phyloP scores from a whole-genome alignment of 2,888 invertebrate genomes.

The Diarsia rubi region DNA sequence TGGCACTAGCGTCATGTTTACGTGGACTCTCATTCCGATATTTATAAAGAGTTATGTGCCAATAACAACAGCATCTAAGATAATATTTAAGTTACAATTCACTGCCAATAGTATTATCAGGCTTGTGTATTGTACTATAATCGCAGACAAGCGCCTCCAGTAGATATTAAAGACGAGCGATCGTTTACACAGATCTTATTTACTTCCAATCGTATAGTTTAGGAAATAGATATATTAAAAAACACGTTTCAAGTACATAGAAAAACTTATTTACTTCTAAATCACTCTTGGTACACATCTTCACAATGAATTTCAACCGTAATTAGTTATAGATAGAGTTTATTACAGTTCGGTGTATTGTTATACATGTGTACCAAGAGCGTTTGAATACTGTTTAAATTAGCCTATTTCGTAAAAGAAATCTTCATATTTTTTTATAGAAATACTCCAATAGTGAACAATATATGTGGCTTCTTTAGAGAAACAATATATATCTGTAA shows the following conservation, averaged over 20 bases:
- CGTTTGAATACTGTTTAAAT: constrained; percentile 7
- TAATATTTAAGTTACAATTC: constrained; percentile 58
- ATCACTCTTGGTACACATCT: neutral
- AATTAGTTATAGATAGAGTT: neutral
- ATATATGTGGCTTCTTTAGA: constrained; percentile 29
- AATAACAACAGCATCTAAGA: constrained; percentile 46
- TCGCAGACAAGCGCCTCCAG: constrained; percentile 52
- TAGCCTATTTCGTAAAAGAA: constrained; percentile 22
- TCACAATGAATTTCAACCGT: neutral
- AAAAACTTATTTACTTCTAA: neutral
- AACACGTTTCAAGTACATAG: constrained; percentile 17
- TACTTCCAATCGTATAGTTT: constrained; percentile 40
- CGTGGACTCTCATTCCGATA: constrained; percentile 29
- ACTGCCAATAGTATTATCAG: constrained; percentile 64
- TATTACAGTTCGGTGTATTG: neutral
- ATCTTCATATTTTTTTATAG: constrained; percentile 15
- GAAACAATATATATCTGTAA: constrained; percentile 41
- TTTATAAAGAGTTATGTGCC: constrained; percentile 48
- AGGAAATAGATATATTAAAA: constrained; percentile 13
- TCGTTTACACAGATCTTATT: constrained; percentile 21
- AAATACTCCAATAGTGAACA: constrained; percentile 21
- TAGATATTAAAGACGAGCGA: constrained; percentile 41
- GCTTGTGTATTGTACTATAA: constrained; percentile 56
- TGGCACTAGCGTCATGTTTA: constrained; percentile 3
- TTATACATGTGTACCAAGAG: neutral